Evolutionary conservation across 2,113 vertebrate genomes (phyloP), one percentile per base, ranked within the genome.

Genomic region (Jaculus jaculus): DNA sequence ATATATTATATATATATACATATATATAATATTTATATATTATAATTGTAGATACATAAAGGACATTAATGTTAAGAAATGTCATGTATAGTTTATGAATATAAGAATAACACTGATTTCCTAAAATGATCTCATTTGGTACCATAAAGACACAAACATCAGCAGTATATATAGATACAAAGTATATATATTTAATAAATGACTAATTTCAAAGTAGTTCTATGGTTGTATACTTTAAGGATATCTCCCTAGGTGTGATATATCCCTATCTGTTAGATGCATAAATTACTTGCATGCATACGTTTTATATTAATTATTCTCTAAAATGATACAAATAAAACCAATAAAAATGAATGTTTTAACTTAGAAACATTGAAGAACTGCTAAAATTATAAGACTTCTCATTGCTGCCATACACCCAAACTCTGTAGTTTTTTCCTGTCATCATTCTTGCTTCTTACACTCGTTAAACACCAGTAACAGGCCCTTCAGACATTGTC

Each of bases 281-380:
- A 42, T 81, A 90, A 65, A 51, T 65, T 72, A 86, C 3, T 66
- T n/a, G 32, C 24, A 17, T 24, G 1, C 2, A 54, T 82, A 21
- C 71, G n/a, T 81, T 78, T 94, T 61, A 3, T n/a, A 65, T 83
- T 90, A 68, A 75, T n/a, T 87, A 61, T 32, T 63, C 47, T 74
- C 37, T 90, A 18, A 74, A 82, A 13, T 82, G 51, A 66, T 5
- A 37, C 34, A 78, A 65, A 74, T 69, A 63, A 86, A 54, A 54
- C 54, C 61, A 42, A 68, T 17, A 91, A 51, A 37, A 79, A 81
- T 93, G 69, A n/a, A 26, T 69, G 5, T 85, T 77, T 87, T 16
- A 85, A 71, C 58, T 34, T 17, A 87, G 32, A 90, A 90, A 77
- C 5, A 82, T 34, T 65, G 68, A 77, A 39, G 65, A 73, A 63